phyloP scores from a whole-genome alignment of 2,797 vertebrate species.

The Sphenodon punctatus region DNA sequence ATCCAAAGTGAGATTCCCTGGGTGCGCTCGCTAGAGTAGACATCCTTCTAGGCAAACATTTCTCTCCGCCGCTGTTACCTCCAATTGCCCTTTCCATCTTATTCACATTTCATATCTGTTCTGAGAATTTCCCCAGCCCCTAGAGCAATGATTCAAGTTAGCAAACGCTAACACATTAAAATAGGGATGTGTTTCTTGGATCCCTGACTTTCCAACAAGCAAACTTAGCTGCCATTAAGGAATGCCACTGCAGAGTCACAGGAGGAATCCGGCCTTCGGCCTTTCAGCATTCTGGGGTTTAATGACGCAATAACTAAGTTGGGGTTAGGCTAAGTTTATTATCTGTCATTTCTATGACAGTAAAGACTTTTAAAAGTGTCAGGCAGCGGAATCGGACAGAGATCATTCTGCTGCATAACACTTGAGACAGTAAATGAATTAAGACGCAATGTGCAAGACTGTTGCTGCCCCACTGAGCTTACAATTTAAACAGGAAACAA shows the following conservation, averaged over 20 bases:
- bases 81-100: constrained; percentile 35
- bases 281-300: constrained; percentile 37
- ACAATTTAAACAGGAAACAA: too few relatives aligned
- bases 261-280: too few relatives aligned
- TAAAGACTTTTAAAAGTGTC: too few relatives aligned
- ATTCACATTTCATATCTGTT: constrained; percentile 26
- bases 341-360: constrained; percentile 39
- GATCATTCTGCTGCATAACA: too few relatives aligned
- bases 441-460: too few relatives aligned
- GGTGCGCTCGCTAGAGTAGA: not conserved
- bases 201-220: not conserved
- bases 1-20: not conserved
- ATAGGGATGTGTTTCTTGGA: constrained; percentile 9
- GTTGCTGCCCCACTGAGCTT: too few relatives aligned
- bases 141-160: constrained; percentile 41
- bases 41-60: not conserved
- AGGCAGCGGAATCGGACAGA: too few relatives aligned
- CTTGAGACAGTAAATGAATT: too few relatives aligned
- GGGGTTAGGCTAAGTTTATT: constrained; percentile 48
- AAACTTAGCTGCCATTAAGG: accelerated
- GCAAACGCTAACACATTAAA: constrained; percentile 40
- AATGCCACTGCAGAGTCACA: not conserved
- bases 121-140: not conserved
- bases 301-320: constrained; percentile 55
- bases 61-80: not conserved